phyloP scores from a whole-genome alignment of 2,797 vertebrate species.

The Crocodylus rhombifer region DNA sequence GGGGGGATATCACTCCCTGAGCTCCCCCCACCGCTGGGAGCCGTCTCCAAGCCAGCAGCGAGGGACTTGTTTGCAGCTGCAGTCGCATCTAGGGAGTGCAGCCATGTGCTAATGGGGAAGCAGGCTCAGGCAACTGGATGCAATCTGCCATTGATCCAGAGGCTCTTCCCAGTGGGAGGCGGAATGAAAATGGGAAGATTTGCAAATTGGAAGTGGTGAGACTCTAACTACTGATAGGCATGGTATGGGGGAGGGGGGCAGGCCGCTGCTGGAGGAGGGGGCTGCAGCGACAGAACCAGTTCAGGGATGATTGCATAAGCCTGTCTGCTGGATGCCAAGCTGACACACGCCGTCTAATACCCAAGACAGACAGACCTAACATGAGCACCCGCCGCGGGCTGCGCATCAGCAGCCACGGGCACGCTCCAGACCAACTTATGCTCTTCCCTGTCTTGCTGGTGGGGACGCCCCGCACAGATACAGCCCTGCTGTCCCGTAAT shows the following conservation, averaged over 20 bases:
- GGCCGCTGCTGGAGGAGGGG: no score
- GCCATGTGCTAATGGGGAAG: neutral
- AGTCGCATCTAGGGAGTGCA: neutral
- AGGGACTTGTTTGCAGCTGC: neutral
- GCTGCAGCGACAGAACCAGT: no score
- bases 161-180: neutral
- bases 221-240: neutral
- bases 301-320: neutral
- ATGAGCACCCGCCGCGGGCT: neutral
- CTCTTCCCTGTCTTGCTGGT: neutral
- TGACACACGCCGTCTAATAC: neutral
- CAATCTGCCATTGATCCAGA: neutral
- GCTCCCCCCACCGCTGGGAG: rapidly evolving
- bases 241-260: neutral
- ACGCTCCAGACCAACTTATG: neutral
- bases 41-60: neutral
- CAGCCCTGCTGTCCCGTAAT: neutral
- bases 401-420: rapidly evolving
- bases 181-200: neutral
- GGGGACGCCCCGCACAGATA: neutral
- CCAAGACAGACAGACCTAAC: neutral
- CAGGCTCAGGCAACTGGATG: neutral
- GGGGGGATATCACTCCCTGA: neutral
- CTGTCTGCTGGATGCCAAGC: neutral
- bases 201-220: neutral